Evolutionary conservation across 2,113 vertebrate genomes (phyloP).

Genomic region (Athene cunicularia): DNA sequence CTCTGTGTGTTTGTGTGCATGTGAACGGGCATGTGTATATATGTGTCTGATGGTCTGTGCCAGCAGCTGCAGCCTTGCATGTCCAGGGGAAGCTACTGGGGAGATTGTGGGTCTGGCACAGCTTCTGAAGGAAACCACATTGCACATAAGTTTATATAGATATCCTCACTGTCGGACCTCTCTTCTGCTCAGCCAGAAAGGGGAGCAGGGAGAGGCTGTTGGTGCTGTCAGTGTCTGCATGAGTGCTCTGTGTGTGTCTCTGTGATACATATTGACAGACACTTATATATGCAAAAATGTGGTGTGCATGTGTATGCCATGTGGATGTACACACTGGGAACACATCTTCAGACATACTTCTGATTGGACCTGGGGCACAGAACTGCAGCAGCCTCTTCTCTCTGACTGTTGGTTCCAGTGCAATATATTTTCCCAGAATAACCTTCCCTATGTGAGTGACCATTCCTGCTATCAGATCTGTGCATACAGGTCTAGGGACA

Average conservation of each 20-base stretch:
- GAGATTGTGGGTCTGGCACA: background rate
- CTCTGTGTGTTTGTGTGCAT: background rate
- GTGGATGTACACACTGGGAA: background rate
- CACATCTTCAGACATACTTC: background rate
- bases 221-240: too few species aligned
- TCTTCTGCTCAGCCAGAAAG: background rate
- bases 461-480: background rate
- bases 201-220: background rate
- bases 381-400: background rate
- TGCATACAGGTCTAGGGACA: background rate
- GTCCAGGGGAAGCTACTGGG: background rate
- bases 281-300: background rate
- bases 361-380: background rate
- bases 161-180: background rate
- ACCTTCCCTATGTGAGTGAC: background rate
- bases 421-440: background rate
- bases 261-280: background rate
- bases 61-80: background rate
- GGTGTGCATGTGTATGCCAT: background rate
- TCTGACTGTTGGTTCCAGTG: background rate
- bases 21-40: background rate
- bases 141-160: background rate
- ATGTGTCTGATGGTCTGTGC: background rate
- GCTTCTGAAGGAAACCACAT: background rate
- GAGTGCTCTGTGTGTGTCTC: background rate